These are phyloP conservation scores for Drosophila nigromelanica DNA, from an alignment of 1,140 invertebrate species.

Conservation along the genomic window DNA sequence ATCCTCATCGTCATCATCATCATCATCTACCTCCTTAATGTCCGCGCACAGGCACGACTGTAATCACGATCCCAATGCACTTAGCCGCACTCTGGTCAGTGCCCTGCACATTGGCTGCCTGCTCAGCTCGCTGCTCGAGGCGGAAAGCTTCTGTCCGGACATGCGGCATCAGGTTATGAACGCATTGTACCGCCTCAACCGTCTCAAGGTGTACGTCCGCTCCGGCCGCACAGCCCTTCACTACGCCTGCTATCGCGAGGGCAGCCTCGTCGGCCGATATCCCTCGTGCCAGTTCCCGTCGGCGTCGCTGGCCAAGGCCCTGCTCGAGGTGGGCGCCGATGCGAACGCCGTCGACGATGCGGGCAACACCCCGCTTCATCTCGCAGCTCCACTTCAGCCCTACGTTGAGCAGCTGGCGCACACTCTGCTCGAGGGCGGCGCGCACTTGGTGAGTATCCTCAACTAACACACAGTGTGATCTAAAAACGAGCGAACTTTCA, in stretches of 20 bases:
- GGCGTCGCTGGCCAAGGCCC: conserved; percentile 89
- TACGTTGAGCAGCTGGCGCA: conserved; percentile 88
- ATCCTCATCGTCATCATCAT: conserved; percentile 30
- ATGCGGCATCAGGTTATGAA: conserved; percentile 86
- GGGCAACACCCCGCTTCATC: conserved; percentile 86
- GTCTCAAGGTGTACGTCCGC: conserved; percentile 87
- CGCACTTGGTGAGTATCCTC: conserved; percentile 87
- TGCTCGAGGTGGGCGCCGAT: conserved; percentile 93
- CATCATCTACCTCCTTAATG: conserved; percentile 60
- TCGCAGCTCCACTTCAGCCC: conserved; percentile 84
- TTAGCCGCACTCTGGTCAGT: conserved; percentile 94
- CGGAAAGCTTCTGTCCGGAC: conserved; percentile 85
- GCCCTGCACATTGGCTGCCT: conserved; percentile 92
- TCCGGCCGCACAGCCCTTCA: conserved; percentile 92
- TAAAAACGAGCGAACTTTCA: too few species aligned
- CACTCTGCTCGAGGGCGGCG: conserved; percentile 90
- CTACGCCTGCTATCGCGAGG: conserved; percentile 89
- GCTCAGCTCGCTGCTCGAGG: conserved; percentile 87
- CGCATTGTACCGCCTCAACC: conserved; percentile 90
- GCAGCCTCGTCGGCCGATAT: conserved; percentile 87
- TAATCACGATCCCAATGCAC: conserved; percentile 89
- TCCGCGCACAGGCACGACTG: conserved; percentile 84
- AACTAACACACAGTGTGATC: too few species aligned
- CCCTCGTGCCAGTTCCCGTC: conserved; percentile 91
- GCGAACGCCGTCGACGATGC: conserved; percentile 90